Evolutionary conservation across 2,113 vertebrate genomes (phyloP).

Genomic region (Heptranchias perlo): DNA sequence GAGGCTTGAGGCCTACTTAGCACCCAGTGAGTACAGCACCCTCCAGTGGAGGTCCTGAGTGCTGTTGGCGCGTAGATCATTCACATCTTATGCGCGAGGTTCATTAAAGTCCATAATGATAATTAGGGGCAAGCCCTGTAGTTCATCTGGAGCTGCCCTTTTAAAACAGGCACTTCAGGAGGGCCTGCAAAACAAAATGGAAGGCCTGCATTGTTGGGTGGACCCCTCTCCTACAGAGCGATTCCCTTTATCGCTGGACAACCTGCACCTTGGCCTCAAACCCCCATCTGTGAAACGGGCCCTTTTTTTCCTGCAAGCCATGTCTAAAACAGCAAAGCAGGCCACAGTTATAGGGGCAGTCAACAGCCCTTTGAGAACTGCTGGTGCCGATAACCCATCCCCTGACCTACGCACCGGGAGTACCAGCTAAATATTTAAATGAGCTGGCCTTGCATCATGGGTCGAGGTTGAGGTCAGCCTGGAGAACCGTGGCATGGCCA

Average conservation of each 20-base stretch:
- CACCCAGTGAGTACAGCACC: not conserved
- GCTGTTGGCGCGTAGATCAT: not conserved
- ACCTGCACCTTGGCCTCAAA: not conserved
- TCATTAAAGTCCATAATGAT: too few species aligned
- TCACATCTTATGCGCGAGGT: not conserved
- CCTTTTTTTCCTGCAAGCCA: not conserved
- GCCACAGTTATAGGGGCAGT: not conserved
- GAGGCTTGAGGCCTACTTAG: not conserved
- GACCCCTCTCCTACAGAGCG: not conserved
- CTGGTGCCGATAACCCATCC: too few species aligned
- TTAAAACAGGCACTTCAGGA: not conserved
- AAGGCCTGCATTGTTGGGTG: not conserved
- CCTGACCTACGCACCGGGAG: too few species aligned
- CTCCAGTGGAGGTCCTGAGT: not conserved
- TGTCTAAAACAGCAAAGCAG: not conserved
- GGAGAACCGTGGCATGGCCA: not conserved
- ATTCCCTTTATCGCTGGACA: not conserved
- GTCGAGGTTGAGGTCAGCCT: too few species aligned
- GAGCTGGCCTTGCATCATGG: too few species aligned
- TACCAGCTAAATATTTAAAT: too few species aligned
- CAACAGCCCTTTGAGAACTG: not conserved
- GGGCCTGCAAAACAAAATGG: not conserved
- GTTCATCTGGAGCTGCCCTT: not conserved
- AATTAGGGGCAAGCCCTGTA: not conserved
- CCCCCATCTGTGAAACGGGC: not conserved